Evolutionary conservation across 2,797 vertebrate genomes (phyloP).

Genomic region (Tapirus indicus): DNA sequence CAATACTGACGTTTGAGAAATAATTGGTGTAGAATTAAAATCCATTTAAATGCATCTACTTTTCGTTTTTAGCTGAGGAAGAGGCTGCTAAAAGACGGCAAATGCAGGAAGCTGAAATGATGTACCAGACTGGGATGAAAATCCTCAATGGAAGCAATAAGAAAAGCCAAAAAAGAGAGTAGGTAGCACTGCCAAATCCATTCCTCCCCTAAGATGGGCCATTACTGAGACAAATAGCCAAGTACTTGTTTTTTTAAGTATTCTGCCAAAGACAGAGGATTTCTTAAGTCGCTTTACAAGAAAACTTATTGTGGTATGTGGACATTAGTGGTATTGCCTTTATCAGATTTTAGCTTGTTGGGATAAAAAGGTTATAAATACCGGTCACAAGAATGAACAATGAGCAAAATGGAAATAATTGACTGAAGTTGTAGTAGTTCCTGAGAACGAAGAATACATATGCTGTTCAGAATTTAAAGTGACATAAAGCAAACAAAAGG

Average conservation of each 20-base stretch:
- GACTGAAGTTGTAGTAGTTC: background rate
- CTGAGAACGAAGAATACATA: constrained; percentile 16
- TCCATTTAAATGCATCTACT: background rate
- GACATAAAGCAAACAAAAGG: background rate
- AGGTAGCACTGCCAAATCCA: constrained; percentile 77
- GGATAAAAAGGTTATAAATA: background rate
- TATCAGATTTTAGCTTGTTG: constrained; percentile 24
- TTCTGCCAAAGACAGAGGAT: background rate
- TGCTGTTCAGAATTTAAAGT: background rate
- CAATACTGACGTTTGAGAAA: background rate
- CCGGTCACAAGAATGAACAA: background rate
- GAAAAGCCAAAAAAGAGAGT: constrained; percentile 96
- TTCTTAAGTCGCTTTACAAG: background rate
- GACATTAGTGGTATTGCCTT: background rate
- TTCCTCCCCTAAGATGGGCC: background rate
- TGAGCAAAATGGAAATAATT: background rate
- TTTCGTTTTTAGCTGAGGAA: constrained; percentile 93
- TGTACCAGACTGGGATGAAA: constrained; percentile 94
- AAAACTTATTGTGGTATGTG: background rate
- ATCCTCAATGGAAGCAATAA: constrained; percentile 95
- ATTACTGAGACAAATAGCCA: background rate
- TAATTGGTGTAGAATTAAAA: background rate
- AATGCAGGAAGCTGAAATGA: constrained; percentile 94
- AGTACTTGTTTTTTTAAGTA: background rate
- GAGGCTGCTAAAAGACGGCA: constrained; percentile 93